Base-by-base conservation (phyloP, 2,113 vertebrate species). In the Oophaga pumilio region DNA sequence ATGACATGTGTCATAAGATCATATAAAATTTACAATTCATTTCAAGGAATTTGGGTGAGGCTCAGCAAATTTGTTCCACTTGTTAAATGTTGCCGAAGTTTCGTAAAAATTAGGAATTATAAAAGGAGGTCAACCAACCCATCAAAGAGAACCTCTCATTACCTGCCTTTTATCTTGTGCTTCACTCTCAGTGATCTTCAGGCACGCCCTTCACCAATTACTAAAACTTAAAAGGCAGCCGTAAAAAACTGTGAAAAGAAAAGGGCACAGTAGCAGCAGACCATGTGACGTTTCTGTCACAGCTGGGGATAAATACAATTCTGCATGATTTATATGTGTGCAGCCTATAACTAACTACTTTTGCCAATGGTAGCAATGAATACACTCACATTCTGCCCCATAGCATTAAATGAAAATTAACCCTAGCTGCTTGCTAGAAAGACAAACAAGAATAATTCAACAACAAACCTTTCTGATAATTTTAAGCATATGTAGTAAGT, bases 11-110 rank as follows among this genome's bases (percentile, higher is more conserved):
- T 43, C 22, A 82, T 28, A 22, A 88, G 59, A 52, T 64, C 71
- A 77, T 77, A 88, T 77, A 17, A 33, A 84, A 84, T 84, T 77
- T 24, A 84, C 73, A 71, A 88, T 49, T 83, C 80, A 88, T 88
- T 88, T 88, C 50, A 84, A 88, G 87, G 87, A 88, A 88, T 88
- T 84, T 68, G 87, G 87, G 87, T 84, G 87, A 88, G 87, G 87
- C 73, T 84, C 53, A 77, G 81, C 59, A 88, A 88, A 88, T 88
- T 88, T 88, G 87, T 88, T 88, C 84, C 87, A 88, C 87, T 88
- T 77, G 73, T 84, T 88, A 76, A 77, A 83, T 88, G 81, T 88
- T 77, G 49, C 71, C 84, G 73, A 60, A 76, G 80, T 68, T 88
- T 84, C 73, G 20, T 66, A 88, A 76, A 87, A 88, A 88, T 84